phyloP scores from a whole-genome alignment of 2,113 vertebrate species.

The Bettongia penicillata region DNA sequence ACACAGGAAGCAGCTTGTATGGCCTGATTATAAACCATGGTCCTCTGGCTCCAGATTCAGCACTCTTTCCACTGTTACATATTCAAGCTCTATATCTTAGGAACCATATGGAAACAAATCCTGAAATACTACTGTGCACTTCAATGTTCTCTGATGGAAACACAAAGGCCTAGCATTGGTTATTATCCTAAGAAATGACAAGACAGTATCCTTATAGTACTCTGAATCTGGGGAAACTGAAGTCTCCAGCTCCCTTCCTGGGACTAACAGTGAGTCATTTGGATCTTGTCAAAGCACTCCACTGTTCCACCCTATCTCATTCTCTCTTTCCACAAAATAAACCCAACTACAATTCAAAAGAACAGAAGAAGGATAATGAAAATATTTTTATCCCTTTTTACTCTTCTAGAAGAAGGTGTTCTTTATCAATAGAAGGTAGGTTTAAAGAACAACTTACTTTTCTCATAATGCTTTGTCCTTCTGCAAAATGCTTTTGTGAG shows the following conservation, averaged over 20 bases:
- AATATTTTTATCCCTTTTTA: not conserved
- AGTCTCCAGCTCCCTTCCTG: not conserved
- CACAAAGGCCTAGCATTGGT: not conserved
- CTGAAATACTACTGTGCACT: not conserved
- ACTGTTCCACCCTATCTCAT: not conserved
- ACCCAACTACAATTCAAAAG: not conserved
- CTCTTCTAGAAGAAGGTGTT: not conserved
- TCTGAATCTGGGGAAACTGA: too few relatives aligned
- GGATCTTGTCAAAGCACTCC: not conserved
- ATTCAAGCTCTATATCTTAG: not conserved
- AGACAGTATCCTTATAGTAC: not conserved
- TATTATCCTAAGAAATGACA: not conserved
- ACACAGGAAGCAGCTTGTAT: not conserved
- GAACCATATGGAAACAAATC: not conserved
- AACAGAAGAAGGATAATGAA: not conserved
- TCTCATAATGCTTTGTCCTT: accelerated
- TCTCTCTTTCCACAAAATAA: not conserved
- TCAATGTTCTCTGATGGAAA: not conserved
- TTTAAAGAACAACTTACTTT: not conserved
- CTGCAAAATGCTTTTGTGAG: accelerated
- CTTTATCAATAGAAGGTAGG: not conserved
- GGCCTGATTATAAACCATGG: not conserved
- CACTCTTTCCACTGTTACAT: too few relatives aligned
- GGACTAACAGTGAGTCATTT: accelerated
- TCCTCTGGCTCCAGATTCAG: not conserved